Evolutionary conservation across 1,140 invertebrate species (phyloP).

Genomic region (Camponotus pennsylvanicus): DNA sequence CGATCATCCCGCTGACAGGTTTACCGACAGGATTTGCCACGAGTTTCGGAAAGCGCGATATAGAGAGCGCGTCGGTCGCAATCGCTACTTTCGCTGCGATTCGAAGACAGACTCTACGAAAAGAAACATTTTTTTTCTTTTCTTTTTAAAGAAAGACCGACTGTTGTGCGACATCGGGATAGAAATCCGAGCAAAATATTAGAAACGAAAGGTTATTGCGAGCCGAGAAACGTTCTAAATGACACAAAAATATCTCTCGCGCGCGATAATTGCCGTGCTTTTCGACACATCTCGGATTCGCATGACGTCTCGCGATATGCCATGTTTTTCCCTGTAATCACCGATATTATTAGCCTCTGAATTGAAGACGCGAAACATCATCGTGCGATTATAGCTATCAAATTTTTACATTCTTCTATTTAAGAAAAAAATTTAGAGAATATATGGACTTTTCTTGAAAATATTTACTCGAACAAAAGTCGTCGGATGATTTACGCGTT

Average conservation of each 20-base stretch:
- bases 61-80: conserved; percentile 64
- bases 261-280: not conserved
- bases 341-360: not conserved
- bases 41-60: conserved; percentile 55
- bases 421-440: not conserved
- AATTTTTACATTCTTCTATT: not conserved
- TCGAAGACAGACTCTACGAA: not conserved
- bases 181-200: not conserved
- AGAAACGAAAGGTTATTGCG: not conserved
- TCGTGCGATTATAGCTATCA: not conserved
- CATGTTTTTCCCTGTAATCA: not conserved
- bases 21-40: conserved; percentile 67
- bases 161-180: conserved; percentile 17
- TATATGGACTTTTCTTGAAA: not conserved
- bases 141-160: conserved; percentile 38
- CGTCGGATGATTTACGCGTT: not conserved
- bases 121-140: not conserved
- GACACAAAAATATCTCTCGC: not conserved
- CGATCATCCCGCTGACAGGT: not conserved
- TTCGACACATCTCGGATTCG: not conserved
- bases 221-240: not conserved
- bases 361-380: not conserved
- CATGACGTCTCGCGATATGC: not conserved
- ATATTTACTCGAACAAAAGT: not conserved
- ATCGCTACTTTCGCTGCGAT: conserved; percentile 37